These are phyloP conservation scores for Orycteropus afer DNA, from an alignment of 2,113 vertebrate species.

Conservation along the genomic window DNA sequence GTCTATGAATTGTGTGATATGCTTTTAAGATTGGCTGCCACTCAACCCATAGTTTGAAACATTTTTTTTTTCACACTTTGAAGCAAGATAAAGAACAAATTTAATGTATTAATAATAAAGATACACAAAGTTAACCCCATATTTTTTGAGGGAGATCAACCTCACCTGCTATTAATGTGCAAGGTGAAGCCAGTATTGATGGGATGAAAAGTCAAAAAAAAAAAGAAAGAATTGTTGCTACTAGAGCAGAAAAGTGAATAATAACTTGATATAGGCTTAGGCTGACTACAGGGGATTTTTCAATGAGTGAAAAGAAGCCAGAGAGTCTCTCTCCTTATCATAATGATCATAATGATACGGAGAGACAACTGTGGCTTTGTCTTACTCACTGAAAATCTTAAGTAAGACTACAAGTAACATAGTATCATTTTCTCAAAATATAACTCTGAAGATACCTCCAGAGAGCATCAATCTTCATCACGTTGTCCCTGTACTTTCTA, in stretches of 20 bases:
- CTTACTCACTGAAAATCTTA: no score
- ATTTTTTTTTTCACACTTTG: background rate
- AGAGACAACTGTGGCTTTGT: no score
- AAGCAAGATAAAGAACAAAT: conserved; percentile 9
- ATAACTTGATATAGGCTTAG: background rate
- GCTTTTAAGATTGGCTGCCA: background rate
- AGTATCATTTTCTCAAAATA: conserved; percentile 57
- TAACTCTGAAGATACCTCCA: conserved; percentile 27
- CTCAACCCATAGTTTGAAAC: background rate
- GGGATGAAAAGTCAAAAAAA: background rate
- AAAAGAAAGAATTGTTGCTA: background rate
- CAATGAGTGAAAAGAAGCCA: conserved; percentile 40
- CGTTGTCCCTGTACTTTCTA: background rate
- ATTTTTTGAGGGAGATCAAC: background rate
- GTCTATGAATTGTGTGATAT: background rate
- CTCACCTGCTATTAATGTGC: background rate
- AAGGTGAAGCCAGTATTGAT: background rate
- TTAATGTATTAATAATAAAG: background rate
- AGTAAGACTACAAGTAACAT: background rate
- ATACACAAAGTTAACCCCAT: background rate
- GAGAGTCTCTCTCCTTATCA: background rate
- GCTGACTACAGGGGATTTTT: background rate
- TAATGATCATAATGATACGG: no score
- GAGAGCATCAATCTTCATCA: conserved; percentile 45
- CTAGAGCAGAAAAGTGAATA: background rate